Percentiles rank a stretch among this genome's conserved stretches.
Evolutionary conservation across 2,113 vertebrate species (phyloP).

Genomic region (Eublepharis macularius): DNA sequence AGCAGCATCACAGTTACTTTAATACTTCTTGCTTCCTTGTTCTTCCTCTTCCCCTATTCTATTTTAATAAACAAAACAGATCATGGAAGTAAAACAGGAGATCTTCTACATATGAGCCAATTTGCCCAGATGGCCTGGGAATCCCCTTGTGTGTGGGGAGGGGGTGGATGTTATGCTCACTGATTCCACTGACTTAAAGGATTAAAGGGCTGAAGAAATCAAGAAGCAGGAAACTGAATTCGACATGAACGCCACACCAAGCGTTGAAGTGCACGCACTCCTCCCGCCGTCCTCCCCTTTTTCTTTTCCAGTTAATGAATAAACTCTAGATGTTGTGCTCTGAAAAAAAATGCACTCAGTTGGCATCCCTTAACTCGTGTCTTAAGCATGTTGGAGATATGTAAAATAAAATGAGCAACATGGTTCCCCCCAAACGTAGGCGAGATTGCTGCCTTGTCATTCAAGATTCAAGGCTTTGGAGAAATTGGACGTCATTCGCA

Average conservation of each 20-base stretch:
- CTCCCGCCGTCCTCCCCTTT: background rate
- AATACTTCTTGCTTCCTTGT: rapidly evolving
- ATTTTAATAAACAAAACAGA: background rate
- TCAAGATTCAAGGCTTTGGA: conserved; percentile 37
- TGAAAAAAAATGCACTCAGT: conserved; percentile 37
- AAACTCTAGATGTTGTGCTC: conserved; percentile 41
- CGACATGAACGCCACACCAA: background rate
- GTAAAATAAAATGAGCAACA: background rate
- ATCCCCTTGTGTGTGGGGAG: background rate
- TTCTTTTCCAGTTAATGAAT: conserved; percentile 50
- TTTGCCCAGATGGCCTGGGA: background rate
- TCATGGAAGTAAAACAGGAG: background rate
- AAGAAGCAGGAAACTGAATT: conserved; percentile 19
- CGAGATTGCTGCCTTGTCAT: conserved; percentile 13
- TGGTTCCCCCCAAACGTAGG: conserved; percentile 14
- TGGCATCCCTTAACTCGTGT: conserved; percentile 32
- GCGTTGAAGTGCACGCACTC: background rate
- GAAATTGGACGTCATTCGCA: background rate
- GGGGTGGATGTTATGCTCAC: conserved; percentile 1
- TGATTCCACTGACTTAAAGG: conserved; percentile 24
- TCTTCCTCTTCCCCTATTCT: background rate
- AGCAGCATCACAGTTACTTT: background rate
- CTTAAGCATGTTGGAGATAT: conserved; percentile 33
- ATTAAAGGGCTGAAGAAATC: conserved; percentile 25
- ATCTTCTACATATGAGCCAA: background rate